Evolutionary conservation across 2,797 vertebrate genomes (phyloP).

Genomic region (Arrhamphus sclerolepis): DNA sequence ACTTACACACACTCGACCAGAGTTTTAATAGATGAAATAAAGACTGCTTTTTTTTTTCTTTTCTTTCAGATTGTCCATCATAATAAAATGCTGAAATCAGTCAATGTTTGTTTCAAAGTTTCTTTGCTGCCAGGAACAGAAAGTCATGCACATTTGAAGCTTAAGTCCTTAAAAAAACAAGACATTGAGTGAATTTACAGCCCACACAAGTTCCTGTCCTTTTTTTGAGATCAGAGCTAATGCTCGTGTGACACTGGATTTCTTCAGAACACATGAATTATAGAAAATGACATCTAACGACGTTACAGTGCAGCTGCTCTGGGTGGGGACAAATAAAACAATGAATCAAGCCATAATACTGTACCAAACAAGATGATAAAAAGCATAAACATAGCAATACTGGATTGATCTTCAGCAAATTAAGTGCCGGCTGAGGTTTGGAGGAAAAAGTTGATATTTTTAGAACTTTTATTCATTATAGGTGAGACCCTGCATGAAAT

Average conservation of each 20-base stretch:
- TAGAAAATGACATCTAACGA: slow-evolving; percentile 60
- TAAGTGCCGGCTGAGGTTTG: slow-evolving; percentile 9
- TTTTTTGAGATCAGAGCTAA: slow-evolving; percentile 32
- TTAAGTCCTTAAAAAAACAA: slow-evolving; percentile 25
- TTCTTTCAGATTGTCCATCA: not conserved
- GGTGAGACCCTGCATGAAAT: slow-evolving; percentile 1
- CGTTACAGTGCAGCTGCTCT: slow-evolving; percentile 56
- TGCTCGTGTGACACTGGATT: slow-evolving; percentile 50
- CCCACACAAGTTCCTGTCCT: slow-evolving; percentile 51
- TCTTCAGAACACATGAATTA: slow-evolving; percentile 59
- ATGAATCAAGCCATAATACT: slow-evolving; percentile 47
- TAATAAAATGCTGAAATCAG: not conserved
- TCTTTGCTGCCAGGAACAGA: slow-evolving; percentile 16
- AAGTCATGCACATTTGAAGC: slow-evolving; percentile 5
- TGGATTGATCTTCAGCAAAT: slow-evolving; percentile 8
- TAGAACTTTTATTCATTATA: not conserved
- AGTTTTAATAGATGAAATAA: no score
- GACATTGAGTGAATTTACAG: slow-evolving; percentile 37
- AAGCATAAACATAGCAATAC: slow-evolving; percentile 9
- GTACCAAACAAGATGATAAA: slow-evolving; percentile 46
- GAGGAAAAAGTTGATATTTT: not conserved
- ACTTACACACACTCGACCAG: no score
- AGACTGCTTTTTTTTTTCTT: no score
- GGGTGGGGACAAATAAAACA: slow-evolving; percentile 33
- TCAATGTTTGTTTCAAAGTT: slow-evolving; percentile 10